Percentiles rank a stretch among this genome's conserved stretches.
These are phyloP conservation scores for Ochotona princeps DNA, from an alignment of 2,113 vertebrate species.

Conservation along the genomic window DNA sequence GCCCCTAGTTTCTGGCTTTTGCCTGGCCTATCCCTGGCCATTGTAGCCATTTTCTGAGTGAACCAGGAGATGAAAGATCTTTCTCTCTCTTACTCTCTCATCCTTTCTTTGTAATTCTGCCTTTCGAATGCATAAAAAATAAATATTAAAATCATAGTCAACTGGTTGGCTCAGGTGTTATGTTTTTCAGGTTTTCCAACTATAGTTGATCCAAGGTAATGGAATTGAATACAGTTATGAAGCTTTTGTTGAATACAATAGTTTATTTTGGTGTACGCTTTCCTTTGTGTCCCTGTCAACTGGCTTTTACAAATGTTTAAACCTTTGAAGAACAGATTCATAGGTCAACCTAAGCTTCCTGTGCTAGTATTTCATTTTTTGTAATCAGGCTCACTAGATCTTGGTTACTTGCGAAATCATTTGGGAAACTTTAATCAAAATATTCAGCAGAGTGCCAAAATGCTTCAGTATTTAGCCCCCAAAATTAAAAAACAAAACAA, in stretches of 20 bases:
- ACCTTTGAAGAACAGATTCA: not conserved
- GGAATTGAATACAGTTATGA: not conserved
- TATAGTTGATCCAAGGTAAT: not conserved
- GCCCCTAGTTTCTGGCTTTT: too few relatives aligned
- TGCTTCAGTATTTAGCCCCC: not conserved
- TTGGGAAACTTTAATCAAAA: not conserved
- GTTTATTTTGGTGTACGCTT: constrained; percentile 1
- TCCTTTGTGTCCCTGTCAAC: not conserved
- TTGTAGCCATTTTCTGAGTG: too few relatives aligned
- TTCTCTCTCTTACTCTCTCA: too few relatives aligned
- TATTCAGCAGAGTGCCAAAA: not conserved
- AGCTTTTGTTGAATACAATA: not conserved
- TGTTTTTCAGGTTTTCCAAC: not conserved
- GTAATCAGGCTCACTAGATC: not conserved
- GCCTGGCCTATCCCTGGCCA: too few relatives aligned
- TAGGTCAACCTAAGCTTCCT: not conserved
- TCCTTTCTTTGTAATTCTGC: too few relatives aligned
- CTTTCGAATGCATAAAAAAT: not conserved
- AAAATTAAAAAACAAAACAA: not conserved
- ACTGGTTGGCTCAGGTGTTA: not conserved
- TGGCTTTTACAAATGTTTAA: not conserved
- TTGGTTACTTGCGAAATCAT: constrained; percentile 47
- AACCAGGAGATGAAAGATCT: too few relatives aligned
- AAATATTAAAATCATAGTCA: too few relatives aligned
- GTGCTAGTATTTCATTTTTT: not conserved